Evolutionary conservation across 2,113 vertebrate genomes (phyloP).

Genomic region (Physeter macrocephalus): DNA sequence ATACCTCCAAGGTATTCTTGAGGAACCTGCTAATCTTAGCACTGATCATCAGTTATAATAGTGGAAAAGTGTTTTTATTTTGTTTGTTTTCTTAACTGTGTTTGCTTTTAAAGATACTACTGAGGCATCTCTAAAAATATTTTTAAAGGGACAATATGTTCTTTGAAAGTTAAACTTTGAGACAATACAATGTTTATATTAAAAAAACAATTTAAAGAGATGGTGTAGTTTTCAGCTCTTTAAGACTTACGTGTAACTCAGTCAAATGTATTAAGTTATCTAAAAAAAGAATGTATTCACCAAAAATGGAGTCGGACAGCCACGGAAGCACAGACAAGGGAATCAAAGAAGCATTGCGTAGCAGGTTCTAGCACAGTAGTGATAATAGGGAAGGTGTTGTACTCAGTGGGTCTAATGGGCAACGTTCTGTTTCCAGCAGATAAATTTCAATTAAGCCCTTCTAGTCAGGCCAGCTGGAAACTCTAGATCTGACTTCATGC

Average conservation of each 20-base stretch:
- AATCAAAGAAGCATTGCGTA: not conserved
- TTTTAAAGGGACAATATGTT: not conserved
- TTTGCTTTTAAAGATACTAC: not conserved
- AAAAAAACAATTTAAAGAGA: not conserved
- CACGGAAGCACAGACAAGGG: not conserved
- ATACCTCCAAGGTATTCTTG: no score
- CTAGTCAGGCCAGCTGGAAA: rapidly evolving
- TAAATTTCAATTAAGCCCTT: not conserved
- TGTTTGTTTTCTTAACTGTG: not conserved
- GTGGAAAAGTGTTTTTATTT: not conserved
- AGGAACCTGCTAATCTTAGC: not conserved
- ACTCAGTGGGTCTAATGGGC: not conserved
- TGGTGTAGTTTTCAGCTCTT: not conserved
- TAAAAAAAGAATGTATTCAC: not conserved
- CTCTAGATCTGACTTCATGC: not conserved
- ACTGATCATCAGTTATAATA: not conserved
- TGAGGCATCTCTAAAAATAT: not conserved
- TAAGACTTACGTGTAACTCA: not conserved
- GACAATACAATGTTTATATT: not conserved
- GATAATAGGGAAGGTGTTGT: not conserved
- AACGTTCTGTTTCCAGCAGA: not conserved
- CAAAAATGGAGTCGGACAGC: not conserved
- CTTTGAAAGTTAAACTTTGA: not conserved
- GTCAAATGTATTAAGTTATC: not conserved
- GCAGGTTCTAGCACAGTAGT: not conserved